Evolutionary conservation across 2,888 invertebrate genomes (phyloP).

Genomic region (Cenopis cana): DNA sequence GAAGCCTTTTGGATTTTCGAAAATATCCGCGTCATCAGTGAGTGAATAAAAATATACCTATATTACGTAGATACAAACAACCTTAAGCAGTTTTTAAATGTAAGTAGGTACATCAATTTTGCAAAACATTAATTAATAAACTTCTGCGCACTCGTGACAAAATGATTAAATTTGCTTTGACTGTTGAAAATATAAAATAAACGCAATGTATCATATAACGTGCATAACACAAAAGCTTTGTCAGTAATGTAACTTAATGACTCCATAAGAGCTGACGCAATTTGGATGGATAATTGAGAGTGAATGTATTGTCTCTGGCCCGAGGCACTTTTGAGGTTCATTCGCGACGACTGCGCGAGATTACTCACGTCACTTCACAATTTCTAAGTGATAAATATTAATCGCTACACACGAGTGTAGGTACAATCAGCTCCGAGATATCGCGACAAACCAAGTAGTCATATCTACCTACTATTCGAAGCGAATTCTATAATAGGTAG

Average conservation of each 20-base stretch:
- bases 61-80: neutral
- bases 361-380: constrained; percentile 27
- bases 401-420: constrained; percentile 1
- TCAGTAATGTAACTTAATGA: constrained; percentile 61
- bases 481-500: too few relatives aligned
- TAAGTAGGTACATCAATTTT: neutral
- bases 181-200: constrained; percentile 30
- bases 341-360: constrained; percentile 17
- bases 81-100: neutral
- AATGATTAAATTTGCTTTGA: constrained; percentile 5
- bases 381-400: constrained; percentile 20
- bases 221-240: constrained; percentile 60
- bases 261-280: constrained; percentile 58
- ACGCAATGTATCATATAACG: constrained; percentile 37
- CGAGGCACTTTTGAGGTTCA: constrained; percentile 29
- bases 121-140: neutral
- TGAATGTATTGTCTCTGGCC: constrained; percentile 55
- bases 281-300: constrained; percentile 59
- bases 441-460: neutral
- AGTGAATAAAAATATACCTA: too few relatives aligned
- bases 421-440: neutral
- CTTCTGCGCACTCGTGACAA: neutral
- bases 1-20: too few relatives aligned
- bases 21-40: too few relatives aligned
- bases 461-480: too few relatives aligned